Evolutionary conservation across 2,113 vertebrate genomes (phyloP), one percentile per base, ranked within the genome.

Genomic region (Neofelis nebulosa): DNA sequence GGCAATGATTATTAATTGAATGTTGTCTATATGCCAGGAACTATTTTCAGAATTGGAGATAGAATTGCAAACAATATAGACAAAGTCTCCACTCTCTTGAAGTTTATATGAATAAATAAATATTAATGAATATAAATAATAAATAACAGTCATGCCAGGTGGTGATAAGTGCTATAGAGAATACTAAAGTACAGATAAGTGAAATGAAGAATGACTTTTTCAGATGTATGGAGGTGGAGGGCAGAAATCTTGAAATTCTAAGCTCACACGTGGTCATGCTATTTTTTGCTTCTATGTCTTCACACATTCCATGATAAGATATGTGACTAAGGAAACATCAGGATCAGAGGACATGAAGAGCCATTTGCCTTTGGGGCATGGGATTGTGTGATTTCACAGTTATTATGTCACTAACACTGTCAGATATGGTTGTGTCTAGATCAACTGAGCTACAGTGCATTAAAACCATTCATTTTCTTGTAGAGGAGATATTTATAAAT

Each of bases 231-330:
- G 12, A 11, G 14, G n/a, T 25, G 68, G 10, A 25, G 27, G 33
- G 38, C 23, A 0, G 31, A 6, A 61, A 41, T 8, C 68, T 83
- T 91, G 65, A 92, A 87, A 81, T 63, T 78, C 91, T 94, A 78
- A 79, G 33, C 19, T 68, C 48, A 89, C 86, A 76, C 2, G 31
- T 69, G 78, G 79, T 45, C 68, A 38, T 89, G 92, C 94, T 97
- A 93, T 92, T 97, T 95, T 97, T 96, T 93, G 89, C 94, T 86
- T 36, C 66, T 16, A 36, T 84, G 85, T 94, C 96, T 86, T 97
- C 94, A 97, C 94, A 91, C 96, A 80, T 97, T 97, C 89, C 89
- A 36, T 76, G 96, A 97, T 95, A 98, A 97, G 96, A 96, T 97
- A 97, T 33, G 95, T 94, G 82, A 38, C n/a, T 68, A 33, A 38